Percentiles rank a stretch among this genome's conserved stretches.
Conservation (phyloP, 2,113 vertebrate genomes). For the Phocoena sinus region DNA sequence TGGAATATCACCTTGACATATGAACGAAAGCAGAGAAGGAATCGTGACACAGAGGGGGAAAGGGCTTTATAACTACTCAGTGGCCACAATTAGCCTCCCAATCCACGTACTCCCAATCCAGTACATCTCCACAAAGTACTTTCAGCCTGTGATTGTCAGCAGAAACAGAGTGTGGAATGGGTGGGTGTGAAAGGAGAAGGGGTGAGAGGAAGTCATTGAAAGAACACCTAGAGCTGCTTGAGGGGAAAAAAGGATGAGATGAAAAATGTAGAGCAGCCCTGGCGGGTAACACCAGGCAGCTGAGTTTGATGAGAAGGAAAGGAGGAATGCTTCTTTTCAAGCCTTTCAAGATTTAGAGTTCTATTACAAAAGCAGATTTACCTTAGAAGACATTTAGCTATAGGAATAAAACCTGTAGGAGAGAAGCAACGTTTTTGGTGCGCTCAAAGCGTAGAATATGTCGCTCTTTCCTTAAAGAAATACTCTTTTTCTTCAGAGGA, state of each 20-base stretch:
- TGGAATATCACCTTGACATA: constrained; percentile 30
- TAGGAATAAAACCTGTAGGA: background rate
- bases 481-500: background rate
- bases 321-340: background rate
- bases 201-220: background rate
- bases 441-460: background rate
- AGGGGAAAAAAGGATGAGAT: background rate
- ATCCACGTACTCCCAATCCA: too few relatives aligned
- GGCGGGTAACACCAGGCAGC: background rate
- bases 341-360: background rate
- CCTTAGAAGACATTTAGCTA: background rate
- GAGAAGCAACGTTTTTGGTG: background rate
- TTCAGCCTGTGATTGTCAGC: background rate
- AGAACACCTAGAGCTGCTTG: background rate
- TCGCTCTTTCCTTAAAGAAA: background rate
- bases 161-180: background rate
- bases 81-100: background rate
- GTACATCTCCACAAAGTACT: background rate
- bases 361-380: background rate
- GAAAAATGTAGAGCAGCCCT: background rate
- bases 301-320: background rate
- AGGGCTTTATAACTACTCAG: background rate
- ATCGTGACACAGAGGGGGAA: background rate
- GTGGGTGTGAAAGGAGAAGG: background rate
- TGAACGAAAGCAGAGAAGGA: background rate